These are phyloP conservation scores for Lytechinus pictus DNA, from an alignment of 35 echinoderm and acorn worm species.

Conservation along the genomic window DNA sequence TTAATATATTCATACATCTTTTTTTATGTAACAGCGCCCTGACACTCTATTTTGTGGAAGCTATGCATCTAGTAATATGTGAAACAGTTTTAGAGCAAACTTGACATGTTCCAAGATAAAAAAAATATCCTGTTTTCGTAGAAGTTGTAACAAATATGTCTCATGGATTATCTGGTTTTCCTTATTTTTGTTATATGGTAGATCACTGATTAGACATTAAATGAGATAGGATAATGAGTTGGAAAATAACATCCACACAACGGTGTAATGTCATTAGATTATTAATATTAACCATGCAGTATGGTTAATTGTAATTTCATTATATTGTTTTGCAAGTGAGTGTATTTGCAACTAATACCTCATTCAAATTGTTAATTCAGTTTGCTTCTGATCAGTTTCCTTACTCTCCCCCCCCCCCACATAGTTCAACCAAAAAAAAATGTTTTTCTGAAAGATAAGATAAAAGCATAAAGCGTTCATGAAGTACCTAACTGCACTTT, in stretches of 20 bases:
- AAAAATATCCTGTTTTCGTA: not conserved
- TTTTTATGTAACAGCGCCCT: too few species aligned
- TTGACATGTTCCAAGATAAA: not conserved
- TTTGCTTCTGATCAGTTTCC: not conserved
- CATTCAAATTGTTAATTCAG: not conserved
- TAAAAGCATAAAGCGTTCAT: not conserved
- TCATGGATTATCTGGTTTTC: not conserved
- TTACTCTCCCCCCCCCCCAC: not conserved
- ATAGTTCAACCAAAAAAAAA: not conserved
- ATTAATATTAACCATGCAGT: not conserved
- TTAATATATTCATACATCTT: too few species aligned
- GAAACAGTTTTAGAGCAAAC: too few species aligned
- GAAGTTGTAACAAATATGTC: not conserved
- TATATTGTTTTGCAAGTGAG: not conserved
- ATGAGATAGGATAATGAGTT: not conserved
- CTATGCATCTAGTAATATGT: not conserved
- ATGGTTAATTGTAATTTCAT: not conserved
- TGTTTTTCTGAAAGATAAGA: constrained; percentile 12
- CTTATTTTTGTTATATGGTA: not conserved
- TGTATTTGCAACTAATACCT: not conserved
- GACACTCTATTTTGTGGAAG: not conserved
- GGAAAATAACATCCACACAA: not conserved
- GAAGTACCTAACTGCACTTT: not conserved
- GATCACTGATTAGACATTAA: not conserved
- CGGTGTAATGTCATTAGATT: not conserved